Base-by-base conservation (phyloP, 1,140 invertebrate genomes). In the Lanistes nyassanus region DNA sequence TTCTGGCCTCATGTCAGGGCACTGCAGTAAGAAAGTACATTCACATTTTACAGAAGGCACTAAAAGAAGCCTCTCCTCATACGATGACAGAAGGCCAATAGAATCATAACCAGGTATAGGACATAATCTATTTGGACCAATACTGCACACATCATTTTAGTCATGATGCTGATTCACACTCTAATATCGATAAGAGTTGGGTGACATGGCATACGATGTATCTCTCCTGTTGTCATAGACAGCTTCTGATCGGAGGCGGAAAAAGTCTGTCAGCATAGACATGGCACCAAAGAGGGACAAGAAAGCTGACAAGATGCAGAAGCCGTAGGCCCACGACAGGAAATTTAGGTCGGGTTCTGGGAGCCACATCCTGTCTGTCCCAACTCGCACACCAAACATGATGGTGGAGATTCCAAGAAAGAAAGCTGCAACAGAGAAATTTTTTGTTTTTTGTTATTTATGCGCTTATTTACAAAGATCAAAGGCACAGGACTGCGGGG, bases 261-360 rank as follows among this genome's bases (percentile, higher is more conserved):
- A 36, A 5, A 51, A 77, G 26, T 78, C 70, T 4, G 80, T 76
- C 1, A 79, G 53, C n/a, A 85, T 66, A 67, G 81, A 83, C 81
- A 85, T 81, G 19, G 80, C 85, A 6, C 82, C 67, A 65, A 84
- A 82, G 2, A 86, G 77, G 29, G 74, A 60, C 80, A 97, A 92
- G 66, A 98, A 92, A 81, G 94, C 94, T 2, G 95, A 93, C 51
- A 97, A 91, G 29, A 97, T 94, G 60, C 95, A 94, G 84, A 98
- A 92, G 56, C 93, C 95, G 87, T 96, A 98, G 0, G 95, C 95
- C 96, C 97, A 98, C 19, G 96, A 96, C 0, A 98, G 88, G 81
- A 97, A 95, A 90, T 98, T 98, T 87, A 94, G 97, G 81, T 96
- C 96, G 5, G 97, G 97, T 86, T 98, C 97, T 89, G 97, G 92